Evolutionary conservation across 2,797 vertebrate species (phyloP).

Genomic region (Kryptolebias ocellatus): DNA sequence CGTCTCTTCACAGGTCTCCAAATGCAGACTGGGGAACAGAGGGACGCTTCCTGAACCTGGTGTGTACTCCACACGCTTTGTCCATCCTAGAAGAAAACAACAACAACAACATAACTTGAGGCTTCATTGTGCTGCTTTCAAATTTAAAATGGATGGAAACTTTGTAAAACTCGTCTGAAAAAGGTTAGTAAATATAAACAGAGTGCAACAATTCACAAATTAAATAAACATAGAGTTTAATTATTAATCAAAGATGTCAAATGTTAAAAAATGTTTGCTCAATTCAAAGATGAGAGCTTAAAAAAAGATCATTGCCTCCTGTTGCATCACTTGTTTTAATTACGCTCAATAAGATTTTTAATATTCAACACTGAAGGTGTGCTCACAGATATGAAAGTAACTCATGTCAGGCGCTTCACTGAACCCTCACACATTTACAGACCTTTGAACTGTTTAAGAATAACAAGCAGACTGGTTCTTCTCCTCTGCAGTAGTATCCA

Average conservation of each 20-base stretch:
- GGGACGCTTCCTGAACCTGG: slow-evolving; percentile 93
- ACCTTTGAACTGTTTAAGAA: neutral
- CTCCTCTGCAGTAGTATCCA: neutral
- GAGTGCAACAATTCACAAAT: neutral
- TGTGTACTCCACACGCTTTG: slow-evolving; percentile 94
- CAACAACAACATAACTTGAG: neutral
- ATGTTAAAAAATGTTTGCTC: neutral
- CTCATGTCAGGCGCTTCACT: neutral
- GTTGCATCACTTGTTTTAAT: slow-evolving; percentile 2
- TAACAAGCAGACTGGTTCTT: neutral
- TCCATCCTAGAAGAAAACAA: slow-evolving; percentile 86
- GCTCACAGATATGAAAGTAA: too few relatives aligned
- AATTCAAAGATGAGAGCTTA: neutral
- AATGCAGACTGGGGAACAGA: slow-evolving; percentile 91
- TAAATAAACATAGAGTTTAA: neutral
- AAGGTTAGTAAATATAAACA: neutral
- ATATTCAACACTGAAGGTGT: neutral
- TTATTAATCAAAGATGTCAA: neutral
- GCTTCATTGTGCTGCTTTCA: neutral
- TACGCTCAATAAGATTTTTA: neutral
- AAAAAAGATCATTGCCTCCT: neutral
- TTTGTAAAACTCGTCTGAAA: too few relatives aligned
- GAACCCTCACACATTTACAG: neutral
- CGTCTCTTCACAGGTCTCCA: slow-evolving; percentile 96
- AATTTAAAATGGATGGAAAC: neutral